These are phyloP conservation scores for Lathamus discolor DNA, from an alignment of 2,113 vertebrate genomes.

Conservation along the genomic window DNA sequence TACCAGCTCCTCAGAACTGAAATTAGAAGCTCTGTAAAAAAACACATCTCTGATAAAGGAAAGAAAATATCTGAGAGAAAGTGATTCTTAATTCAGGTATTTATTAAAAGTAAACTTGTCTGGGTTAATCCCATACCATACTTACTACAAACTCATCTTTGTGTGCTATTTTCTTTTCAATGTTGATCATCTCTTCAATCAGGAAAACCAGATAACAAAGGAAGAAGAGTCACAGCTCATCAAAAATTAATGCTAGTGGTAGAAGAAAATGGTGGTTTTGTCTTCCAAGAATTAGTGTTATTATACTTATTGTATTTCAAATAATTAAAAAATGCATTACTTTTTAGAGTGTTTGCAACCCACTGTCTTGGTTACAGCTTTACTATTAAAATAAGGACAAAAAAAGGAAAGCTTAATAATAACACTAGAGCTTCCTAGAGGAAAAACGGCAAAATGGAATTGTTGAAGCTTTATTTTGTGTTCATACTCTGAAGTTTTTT, in stretches of 20 bases:
- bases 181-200: background rate
- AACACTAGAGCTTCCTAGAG: background rate
- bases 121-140: background rate
- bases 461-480: background rate
- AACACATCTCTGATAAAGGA: background rate
- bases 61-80: background rate
- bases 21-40: background rate
- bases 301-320: background rate
- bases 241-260: background rate
- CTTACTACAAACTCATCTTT: background rate
- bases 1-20: background rate
- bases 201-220: background rate
- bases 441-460: background rate
- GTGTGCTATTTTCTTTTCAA: background rate
- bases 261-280: background rate
- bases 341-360: background rate
- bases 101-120: background rate
- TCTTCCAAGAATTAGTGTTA: background rate
- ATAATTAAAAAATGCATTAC: background rate
- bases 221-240: background rate
- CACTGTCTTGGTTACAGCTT: background rate
- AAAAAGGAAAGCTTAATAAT: background rate
- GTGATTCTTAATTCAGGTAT: background rate
- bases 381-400: background rate
- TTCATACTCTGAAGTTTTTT: background rate